Evolutionary conservation across 2,113 vertebrate genomes (phyloP), one percentile per base, ranked within the genome.

Genomic region (Ophiodon elongatus): DNA sequence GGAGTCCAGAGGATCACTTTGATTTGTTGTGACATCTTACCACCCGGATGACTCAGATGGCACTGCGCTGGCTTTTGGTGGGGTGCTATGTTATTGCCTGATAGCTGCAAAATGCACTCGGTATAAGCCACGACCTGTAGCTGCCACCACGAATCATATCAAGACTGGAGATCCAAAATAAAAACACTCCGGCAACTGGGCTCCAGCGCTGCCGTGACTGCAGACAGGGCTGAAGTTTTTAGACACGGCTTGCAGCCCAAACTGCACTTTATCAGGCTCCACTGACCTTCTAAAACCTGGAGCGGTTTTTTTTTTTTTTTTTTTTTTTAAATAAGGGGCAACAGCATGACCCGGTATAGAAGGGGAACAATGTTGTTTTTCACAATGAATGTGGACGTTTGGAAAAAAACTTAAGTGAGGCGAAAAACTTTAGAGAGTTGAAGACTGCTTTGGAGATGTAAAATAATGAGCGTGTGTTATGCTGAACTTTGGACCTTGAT

Each of bases 281-380:
- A 4, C 23, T 91, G 89, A 91, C 90, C 85, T 93, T 90, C 76
- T 72, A 8, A 66, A 88, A n/a, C n/a, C n/a, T n/a, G n/a, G n/a
- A n/a, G n/a, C n/a, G n/a, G 14, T 64, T 29, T 76, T 65, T 66
- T 84, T 68, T 39, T 7, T 21, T 43, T 43, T 50, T 64, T 78
- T 25, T 77, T 39, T 21, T 1, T 52, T 52, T 43, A 67, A n/a
- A 79, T 27, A 45, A 68, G 82, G 60, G 62, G 35, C 39, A 17
- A 70, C 21, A 41, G 74, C 73, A 62, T 52, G 64, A 37, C 21
- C 21, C 27, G 62, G 0, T 64, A 41, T 69, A 15, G 52, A 60
- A 73, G 4, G 41, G 3, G 45, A 79, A 73, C 56, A 37, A 25
- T 50, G 66, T 27, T 39, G 33, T 72, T 82, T 35, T 57, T 56